phyloP scores from a whole-genome alignment of 2,113 vertebrate genomes.

The Paracanthobrama guichenoti region DNA sequence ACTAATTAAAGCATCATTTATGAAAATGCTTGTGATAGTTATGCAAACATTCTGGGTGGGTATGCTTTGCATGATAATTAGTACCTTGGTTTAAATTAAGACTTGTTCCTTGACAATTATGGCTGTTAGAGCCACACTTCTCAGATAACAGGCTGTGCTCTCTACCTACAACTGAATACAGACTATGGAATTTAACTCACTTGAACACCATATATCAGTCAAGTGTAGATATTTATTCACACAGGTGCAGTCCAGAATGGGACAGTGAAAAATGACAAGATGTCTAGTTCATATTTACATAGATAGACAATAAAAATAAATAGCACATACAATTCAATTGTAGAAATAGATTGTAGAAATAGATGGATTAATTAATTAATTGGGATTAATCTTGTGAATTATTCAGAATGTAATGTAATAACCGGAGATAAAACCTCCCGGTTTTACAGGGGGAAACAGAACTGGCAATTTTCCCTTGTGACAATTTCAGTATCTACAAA shows the following conservation, averaged over 20 bases:
- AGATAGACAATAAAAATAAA: not conserved
- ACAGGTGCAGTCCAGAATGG: not conserved
- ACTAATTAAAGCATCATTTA: slow-evolving; percentile 99
- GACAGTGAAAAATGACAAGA: not conserved
- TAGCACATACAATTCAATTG: not conserved
- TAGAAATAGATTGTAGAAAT: not conserved
- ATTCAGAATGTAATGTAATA: not conserved
- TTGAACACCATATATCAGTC: slow-evolving; percentile 72
- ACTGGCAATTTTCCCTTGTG: not conserved
- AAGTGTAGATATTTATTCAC: not conserved
- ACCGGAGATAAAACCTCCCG: no score
- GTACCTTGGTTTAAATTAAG: slow-evolving; percentile 99
- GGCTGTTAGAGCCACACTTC: slow-evolving; percentile 90
- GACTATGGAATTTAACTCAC: slow-evolving; percentile 79
- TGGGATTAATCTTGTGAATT: not conserved
- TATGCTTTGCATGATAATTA: slow-evolving; percentile 99
- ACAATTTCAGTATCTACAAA: not conserved
- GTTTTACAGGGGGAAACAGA: no score
- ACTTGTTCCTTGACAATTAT: slow-evolving; percentile 98
- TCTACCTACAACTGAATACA: slow-evolving; percentile 88
- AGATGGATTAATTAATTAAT: no score
- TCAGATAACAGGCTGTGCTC: slow-evolving; percentile 88
- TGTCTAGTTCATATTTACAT: not conserved
- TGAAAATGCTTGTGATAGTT: slow-evolving; percentile 99
- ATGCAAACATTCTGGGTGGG: slow-evolving; percentile 99